These are phyloP conservation scores for Leptopilina myrica DNA, from an alignment of 2,888 invertebrate species.

Conservation along the genomic window DNA sequence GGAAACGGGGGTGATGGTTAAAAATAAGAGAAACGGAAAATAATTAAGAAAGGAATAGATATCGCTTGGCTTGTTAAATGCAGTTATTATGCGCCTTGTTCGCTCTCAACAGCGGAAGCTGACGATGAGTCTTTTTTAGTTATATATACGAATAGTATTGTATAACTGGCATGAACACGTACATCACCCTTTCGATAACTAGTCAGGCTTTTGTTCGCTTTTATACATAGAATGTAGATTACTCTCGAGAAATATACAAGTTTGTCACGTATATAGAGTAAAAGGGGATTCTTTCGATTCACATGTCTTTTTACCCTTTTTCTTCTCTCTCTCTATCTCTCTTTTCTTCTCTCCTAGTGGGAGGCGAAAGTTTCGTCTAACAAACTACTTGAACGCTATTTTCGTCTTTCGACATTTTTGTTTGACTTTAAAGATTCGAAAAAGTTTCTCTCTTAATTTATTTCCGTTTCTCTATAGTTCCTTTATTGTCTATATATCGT, in stretches of 20 bases:
- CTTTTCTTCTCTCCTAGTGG: too few relatives aligned
- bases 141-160: not conserved
- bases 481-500: too few relatives aligned
- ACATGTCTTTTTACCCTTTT: not conserved
- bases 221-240: not conserved
- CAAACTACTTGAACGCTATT: too few relatives aligned
- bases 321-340: too few relatives aligned
- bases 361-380: too few relatives aligned
- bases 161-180: constrained; percentile 29
- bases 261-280: constrained; percentile 11
- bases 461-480: too few relatives aligned
- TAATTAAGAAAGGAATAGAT: not conserved
- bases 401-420: too few relatives aligned
- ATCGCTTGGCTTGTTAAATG: constrained; percentile 17
- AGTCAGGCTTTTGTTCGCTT: not conserved
- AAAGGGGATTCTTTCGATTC: not conserved
- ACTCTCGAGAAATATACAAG: constrained; percentile 2
- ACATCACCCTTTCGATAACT: constrained; percentile 30
- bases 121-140: constrained; percentile 34
- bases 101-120: constrained; percentile 26
- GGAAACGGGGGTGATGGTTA: constrained; percentile 16
- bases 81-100: not conserved
- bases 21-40: constrained; percentile 29
- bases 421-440: too few relatives aligned
- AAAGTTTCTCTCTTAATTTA: too few relatives aligned